A percentile compares a stretch with the other conserved stretches of the same genome.
Conservation (phyloP, 2,113 vertebrate species). For the Gasterosteus aculeatus region DNA sequence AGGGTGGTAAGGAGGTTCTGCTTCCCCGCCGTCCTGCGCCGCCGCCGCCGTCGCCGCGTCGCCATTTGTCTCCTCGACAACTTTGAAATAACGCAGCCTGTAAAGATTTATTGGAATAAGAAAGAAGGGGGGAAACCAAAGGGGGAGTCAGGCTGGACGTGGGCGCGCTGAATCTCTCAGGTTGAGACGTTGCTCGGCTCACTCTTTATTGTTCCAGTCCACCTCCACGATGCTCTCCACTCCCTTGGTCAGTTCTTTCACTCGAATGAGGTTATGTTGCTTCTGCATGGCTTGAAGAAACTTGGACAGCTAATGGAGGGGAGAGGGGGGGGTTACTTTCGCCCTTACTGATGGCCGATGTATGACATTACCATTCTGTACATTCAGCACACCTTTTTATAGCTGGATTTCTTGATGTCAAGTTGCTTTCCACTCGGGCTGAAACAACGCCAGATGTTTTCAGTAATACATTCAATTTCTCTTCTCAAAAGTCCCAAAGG, state of each 20-base stretch:
- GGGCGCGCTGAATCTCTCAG: not conserved
- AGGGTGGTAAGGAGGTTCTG: constrained; percentile 83
- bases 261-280: constrained; percentile 86
- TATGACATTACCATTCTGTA: not conserved
- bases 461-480: not conserved
- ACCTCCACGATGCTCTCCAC: constrained; percentile 96
- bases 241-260: constrained; percentile 94
- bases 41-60: too few species aligned
- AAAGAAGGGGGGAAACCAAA: not conserved
- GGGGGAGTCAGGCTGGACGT: not conserved
- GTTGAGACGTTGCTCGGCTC: constrained; percentile 46
- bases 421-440: constrained; percentile 92
- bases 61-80: constrained; percentile 77
- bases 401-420: constrained; percentile 97
- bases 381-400: constrained; percentile 89
- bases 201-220: constrained; percentile 94
- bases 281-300: constrained; percentile 93
- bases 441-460: constrained; percentile 40
- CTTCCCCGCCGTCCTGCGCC: constrained; percentile 69
- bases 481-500: not conserved
- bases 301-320: constrained; percentile 87
- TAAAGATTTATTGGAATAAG: constrained; percentile 32
- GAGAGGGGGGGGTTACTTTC: not conserved
- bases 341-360: not conserved
- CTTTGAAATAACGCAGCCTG: constrained; percentile 87